Conservation (phyloP, 2,888 invertebrate genomes). For the Villa cingulata region DNA sequence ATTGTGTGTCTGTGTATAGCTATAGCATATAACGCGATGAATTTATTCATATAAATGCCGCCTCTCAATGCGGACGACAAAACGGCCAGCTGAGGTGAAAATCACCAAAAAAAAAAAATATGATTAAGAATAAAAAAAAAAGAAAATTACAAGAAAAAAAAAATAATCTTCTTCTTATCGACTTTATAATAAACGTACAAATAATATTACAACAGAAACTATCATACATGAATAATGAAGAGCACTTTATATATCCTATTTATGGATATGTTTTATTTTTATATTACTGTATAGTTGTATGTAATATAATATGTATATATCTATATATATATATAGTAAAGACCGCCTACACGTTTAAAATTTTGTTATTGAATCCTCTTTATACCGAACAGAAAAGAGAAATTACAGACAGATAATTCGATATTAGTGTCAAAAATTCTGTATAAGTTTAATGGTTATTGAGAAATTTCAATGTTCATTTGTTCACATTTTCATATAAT, state of each 20-base stretch:
- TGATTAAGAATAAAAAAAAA: no score
- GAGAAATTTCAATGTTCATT: not conserved
- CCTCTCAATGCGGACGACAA: not conserved
- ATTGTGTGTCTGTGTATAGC: not conserved
- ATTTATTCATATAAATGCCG: not conserved
- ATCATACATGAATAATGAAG: not conserved
- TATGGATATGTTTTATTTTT: no score
- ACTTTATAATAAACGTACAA: not conserved
- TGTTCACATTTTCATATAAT: not conserved
- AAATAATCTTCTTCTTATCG: not conserved
- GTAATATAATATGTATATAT: no score
- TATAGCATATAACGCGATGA: not conserved
- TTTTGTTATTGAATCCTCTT: not conserved
- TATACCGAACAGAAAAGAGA: not conserved
- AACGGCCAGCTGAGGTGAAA: constrained; percentile 7
- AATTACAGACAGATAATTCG: not conserved
- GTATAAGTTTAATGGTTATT: not conserved
- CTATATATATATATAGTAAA: not conserved
- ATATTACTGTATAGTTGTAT: no score
- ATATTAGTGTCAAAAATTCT: not conserved
- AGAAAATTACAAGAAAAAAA: no score
- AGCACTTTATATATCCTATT: no score
- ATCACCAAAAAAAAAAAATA: not conserved
- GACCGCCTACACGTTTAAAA: not conserved
- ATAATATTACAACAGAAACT: not conserved